These are phyloP conservation scores for Willowsia nigromaculata DNA, from an alignment of 2,888 invertebrate species.

Conservation along the genomic window DNA sequence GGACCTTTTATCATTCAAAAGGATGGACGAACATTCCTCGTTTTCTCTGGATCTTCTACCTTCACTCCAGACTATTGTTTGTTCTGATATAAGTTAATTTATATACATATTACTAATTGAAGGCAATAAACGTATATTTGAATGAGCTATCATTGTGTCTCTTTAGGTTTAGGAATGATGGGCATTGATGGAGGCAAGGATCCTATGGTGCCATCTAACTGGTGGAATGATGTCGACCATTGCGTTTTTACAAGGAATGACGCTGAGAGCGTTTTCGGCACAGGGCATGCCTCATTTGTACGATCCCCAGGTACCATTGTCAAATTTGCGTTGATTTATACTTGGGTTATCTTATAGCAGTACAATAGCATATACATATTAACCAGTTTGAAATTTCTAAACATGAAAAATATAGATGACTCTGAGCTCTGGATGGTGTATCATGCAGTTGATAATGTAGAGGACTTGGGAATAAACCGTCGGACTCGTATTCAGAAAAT, in stretches of 20 bases:
- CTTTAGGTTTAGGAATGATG: conserved; percentile 73
- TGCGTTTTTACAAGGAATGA: conserved; percentile 76
- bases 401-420: conserved; percentile 58
- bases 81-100: no score
- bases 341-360: no score
- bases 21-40: conserved; percentile 70
- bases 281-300: conserved; percentile 76
- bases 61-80: conserved; percentile 76
- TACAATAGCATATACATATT: neutral
- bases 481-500: conserved; percentile 74
- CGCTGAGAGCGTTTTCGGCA: conserved; percentile 74
- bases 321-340: no score
- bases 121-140: neutral
- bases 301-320: conserved; percentile 76
- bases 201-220: conserved; percentile 73
- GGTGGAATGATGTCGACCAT: conserved; percentile 75
- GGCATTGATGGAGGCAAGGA: conserved; percentile 71
- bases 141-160: no score
- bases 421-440: conserved; percentile 76
- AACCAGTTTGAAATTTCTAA: neutral
- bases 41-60: conserved; percentile 76
- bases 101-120: no score
- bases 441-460: conserved; percentile 74
- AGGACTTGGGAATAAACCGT: conserved; percentile 70
- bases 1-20: conserved; percentile 75